Evolutionary conservation across 2,888 invertebrate genomes (phyloP).

Genomic region (Drosophila kanekoi): DNA sequence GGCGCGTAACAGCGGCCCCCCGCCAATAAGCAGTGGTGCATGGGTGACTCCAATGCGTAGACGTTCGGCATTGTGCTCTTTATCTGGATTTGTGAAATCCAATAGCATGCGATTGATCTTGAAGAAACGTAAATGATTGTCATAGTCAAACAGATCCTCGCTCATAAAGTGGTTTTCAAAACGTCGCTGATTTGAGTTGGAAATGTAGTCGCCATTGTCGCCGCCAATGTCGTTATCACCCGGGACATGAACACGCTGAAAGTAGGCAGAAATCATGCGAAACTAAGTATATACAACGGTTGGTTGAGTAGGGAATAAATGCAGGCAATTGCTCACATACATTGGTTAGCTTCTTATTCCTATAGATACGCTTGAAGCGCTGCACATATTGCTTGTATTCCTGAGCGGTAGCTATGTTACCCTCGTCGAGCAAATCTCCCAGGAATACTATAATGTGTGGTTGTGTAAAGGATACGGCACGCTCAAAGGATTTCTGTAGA

Average conservation of each 20-base stretch:
- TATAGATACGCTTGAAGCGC: conserved; percentile 89
- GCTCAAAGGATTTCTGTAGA: conserved; percentile 91
- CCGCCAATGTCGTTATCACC: conserved; percentile 99
- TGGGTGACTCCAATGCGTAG: conserved; percentile 89
- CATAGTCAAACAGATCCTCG: conserved; percentile 87
- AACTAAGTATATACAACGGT: conserved; percentile 54
- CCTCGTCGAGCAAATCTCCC: conserved; percentile 98
- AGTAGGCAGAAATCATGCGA: conserved; percentile 72
- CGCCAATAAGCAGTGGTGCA: conserved; percentile 87
- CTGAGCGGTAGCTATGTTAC: conserved; percentile 90
- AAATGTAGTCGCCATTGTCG: conserved; percentile 90
- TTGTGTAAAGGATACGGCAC: conserved; percentile 89
- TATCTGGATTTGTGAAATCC: conserved; percentile 87
- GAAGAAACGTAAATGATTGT: conserved; percentile 88
- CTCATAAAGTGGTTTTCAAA: conserved; percentile 92
- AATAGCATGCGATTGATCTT: conserved; percentile 91
- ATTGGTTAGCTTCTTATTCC: conserved; percentile 79
- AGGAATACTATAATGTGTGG: conserved; percentile 95
- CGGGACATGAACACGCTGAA: conserved; percentile 93
- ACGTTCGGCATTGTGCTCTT: conserved; percentile 81
- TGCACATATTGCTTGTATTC: conserved; percentile 91
- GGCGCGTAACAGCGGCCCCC: conserved; percentile 85
- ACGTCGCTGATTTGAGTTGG: conserved; percentile 88
- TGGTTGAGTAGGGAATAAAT: background rate
- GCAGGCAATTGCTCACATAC: conserved; percentile 53